phyloP scores from a whole-genome alignment of 2,888 invertebrate genomes.

The Bellardia pandia region DNA sequence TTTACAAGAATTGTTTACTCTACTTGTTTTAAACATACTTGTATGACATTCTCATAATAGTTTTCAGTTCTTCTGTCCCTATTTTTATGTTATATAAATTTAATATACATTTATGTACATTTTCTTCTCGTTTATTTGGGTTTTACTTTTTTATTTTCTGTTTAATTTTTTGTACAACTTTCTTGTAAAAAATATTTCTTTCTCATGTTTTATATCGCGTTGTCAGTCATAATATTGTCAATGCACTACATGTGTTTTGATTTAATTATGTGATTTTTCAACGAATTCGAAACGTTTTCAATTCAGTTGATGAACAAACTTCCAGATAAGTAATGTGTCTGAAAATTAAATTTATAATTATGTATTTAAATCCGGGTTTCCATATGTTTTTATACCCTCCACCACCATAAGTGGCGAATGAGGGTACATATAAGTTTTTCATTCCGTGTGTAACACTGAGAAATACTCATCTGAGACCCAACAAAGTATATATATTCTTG shows the following conservation, averaged over 20 bases:
- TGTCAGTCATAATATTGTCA: constrained; percentile 27
- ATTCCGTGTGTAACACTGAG: no score
- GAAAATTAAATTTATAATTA: no score
- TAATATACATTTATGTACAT: no score
- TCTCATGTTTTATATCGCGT: neutral
- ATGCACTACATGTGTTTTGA: neutral
- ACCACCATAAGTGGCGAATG: no score
- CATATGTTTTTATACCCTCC: no score
- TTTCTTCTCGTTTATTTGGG: constrained; percentile 4
- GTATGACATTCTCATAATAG: constrained; percentile 49
- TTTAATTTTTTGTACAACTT: constrained; percentile 11
- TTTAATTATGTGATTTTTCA: constrained; percentile 17
- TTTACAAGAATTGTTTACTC: constrained; percentile 46
- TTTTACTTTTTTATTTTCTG: neutral
- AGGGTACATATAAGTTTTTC: no score
- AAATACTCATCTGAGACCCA: no score
- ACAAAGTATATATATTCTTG: no score
- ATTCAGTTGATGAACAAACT: no score
- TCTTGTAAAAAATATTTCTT: neutral
- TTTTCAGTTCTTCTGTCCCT: constrained; percentile 2
- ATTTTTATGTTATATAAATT: neutral
- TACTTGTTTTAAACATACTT: constrained; percentile 42
- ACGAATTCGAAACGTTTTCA: neutral
- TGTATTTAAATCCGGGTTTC: no score
- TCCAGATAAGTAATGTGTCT: no score